phyloP scores from a whole-genome alignment of 2,113 vertebrate genomes.

The Leptocoma aspasia region DNA sequence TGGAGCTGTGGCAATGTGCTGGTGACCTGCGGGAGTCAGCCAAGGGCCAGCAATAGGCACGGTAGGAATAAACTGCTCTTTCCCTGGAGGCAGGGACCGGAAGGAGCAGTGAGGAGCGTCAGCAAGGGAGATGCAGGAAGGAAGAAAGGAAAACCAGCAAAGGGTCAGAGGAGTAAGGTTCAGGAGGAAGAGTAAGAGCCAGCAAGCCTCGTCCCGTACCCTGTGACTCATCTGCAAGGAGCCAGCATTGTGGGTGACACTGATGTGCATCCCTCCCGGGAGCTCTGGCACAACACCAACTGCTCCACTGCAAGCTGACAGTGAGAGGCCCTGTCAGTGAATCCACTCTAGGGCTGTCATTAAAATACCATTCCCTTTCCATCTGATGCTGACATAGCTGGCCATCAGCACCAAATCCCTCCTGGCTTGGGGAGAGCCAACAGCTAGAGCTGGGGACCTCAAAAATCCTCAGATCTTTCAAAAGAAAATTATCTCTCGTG shows the following conservation, averaged over 20 bases:
- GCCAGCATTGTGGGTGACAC: background rate
- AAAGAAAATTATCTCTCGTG: background rate
- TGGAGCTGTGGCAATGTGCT: rapidly evolving
- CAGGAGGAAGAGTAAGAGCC: background rate
- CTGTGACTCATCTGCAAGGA: background rate
- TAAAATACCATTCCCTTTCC: background rate
- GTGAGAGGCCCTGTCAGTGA: background rate
- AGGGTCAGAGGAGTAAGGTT: background rate
- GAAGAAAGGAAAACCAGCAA: background rate
- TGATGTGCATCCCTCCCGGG: too few relatives aligned
- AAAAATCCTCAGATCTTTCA: background rate
- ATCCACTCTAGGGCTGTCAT: background rate
- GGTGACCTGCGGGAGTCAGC: background rate
- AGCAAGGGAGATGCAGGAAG: background rate
- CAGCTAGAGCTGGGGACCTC: background rate
- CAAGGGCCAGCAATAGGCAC: background rate
- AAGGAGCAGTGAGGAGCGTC: background rate
- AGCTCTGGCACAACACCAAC: rapidly evolving
- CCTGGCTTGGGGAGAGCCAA: background rate
- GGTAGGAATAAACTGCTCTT: background rate
- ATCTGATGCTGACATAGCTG: background rate
- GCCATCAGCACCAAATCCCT: background rate
- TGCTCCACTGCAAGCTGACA: background rate
- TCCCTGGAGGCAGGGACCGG: background rate
- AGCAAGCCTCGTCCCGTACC: background rate